Evolutionary conservation across 2,113 vertebrate genomes (phyloP).

Genomic region (Tragelaphus scriptus): DNA sequence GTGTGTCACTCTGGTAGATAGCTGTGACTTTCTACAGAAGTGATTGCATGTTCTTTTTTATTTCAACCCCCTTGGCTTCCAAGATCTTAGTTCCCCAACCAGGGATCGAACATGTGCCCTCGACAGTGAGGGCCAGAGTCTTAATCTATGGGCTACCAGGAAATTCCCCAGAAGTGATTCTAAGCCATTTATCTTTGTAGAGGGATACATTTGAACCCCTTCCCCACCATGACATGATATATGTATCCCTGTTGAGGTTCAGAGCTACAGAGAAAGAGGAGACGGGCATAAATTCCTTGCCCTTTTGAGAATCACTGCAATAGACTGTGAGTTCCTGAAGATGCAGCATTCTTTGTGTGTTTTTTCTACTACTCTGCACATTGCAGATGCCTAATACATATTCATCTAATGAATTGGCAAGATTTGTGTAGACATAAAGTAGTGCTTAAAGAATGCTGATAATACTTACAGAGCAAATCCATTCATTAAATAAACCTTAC

Average conservation of each 20-base stretch:
- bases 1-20: neutral
- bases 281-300: neutral
- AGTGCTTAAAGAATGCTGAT: conserved; percentile 2
- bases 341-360: neutral
- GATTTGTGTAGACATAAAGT: neutral
- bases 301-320: neutral
- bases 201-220: neutral
- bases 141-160: neutral
- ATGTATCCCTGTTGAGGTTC: neutral
- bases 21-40: neutral
- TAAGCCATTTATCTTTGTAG: neutral
- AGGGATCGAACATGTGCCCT: neutral
- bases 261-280: neutral
- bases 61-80: neutral
- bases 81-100: neutral
- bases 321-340: neutral
- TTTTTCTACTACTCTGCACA: neutral
- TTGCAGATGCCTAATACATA: neutral
- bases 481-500: neutral
- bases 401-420: neutral
- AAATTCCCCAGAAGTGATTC: neutral
- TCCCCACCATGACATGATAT: neutral
- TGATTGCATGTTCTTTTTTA: neutral
- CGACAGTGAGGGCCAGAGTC: neutral
- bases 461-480: neutral